Evolutionary conservation across 1,140 invertebrate genomes (phyloP).

Genomic region (Micrasema minimum): DNA sequence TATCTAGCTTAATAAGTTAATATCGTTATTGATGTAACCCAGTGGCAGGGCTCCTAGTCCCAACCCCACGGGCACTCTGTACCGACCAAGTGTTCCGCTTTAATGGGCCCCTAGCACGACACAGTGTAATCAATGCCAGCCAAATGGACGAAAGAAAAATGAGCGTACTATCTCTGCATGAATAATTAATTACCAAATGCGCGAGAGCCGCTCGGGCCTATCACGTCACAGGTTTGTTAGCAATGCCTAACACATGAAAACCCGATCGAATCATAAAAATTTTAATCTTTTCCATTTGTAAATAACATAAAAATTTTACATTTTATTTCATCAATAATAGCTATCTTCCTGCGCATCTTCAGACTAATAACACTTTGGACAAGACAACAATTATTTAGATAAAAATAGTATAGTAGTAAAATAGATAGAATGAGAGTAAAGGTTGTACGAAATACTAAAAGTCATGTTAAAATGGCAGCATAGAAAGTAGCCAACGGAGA

Average conservation of each 20-base stretch:
- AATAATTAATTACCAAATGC: slow-evolving; percentile 42
- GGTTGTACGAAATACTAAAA: too few relatives aligned
- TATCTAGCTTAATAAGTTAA: slow-evolving; percentile 17
- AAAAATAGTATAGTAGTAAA: too few relatives aligned
- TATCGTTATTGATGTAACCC: background rate
- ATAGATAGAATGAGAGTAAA: too few relatives aligned
- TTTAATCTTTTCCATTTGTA: too few relatives aligned
- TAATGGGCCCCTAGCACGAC: slow-evolving; percentile 37
- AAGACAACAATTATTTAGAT: too few relatives aligned
- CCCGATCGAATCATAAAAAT: background rate
- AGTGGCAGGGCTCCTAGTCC: background rate
- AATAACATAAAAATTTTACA: too few relatives aligned
- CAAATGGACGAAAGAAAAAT: slow-evolving; percentile 43
- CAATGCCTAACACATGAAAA: slow-evolving; percentile 9
- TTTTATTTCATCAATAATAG: too few relatives aligned
- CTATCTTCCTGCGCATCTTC: too few relatives aligned
- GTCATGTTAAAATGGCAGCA: too few relatives aligned
- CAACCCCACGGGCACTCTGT: background rate
- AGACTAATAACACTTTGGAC: too few relatives aligned
- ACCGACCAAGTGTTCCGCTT: background rate
- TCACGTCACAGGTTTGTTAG: slow-evolving; percentile 33
- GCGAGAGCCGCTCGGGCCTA: slow-evolving; percentile 16
- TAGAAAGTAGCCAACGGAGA: too few relatives aligned
- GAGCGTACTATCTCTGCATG: slow-evolving; percentile 39
- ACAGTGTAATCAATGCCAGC: slow-evolving; percentile 41